Evolutionary conservation across 2,113 vertebrate genomes (phyloP).

Genomic region (Indicator maculatus): DNA sequence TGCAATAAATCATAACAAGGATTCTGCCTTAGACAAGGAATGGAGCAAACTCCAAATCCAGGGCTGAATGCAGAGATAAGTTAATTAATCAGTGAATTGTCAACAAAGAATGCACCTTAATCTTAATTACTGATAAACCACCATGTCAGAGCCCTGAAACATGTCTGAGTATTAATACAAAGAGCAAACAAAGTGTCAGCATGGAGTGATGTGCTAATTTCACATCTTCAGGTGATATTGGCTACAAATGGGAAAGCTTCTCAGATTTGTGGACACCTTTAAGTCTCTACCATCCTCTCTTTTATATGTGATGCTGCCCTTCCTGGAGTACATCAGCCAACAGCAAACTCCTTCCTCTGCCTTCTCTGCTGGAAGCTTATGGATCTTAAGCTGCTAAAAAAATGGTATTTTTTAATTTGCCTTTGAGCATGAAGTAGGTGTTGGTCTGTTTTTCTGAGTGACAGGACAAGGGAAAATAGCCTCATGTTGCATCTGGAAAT

Average conservation of each 20-base stretch:
- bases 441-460: no score
- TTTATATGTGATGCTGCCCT: not conserved
- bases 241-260: not conserved
- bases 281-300: not conserved
- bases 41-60: not conserved
- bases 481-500: no score
- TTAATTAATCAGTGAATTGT: conserved; percentile 41
- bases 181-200: conserved; percentile 10
- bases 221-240: not conserved
- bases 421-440: not conserved
- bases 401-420: not conserved
- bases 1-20: conserved; percentile 46
- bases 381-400: not conserved
- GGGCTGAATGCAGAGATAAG: not conserved
- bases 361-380: not conserved
- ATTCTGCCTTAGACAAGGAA: not conserved
- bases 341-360: not conserved
- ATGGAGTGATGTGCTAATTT: not conserved
- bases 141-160: conserved; percentile 3
- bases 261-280: not conserved
- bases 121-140: conserved; percentile 34
- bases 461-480: no score
- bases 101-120: conserved; percentile 24
- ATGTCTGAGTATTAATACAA: not conserved
- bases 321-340: not conserved